These are phyloP conservation scores for Girardinus metallicus DNA, from an alignment of 2,797 vertebrate genomes.

Conservation along the genomic window DNA sequence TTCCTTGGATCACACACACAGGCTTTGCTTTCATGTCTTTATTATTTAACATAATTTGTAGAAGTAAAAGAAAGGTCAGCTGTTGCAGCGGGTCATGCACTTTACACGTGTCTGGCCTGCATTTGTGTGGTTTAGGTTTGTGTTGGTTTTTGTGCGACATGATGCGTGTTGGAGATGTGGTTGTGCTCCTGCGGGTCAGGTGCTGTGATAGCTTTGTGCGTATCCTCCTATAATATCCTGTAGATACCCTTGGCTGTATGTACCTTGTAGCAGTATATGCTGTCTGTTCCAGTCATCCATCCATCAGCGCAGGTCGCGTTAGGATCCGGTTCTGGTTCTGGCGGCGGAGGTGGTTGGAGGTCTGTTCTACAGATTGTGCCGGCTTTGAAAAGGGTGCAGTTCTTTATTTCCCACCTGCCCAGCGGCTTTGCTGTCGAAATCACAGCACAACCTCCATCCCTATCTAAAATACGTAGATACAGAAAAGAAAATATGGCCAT, in stretches of 20 bases:
- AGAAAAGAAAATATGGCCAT: neutral
- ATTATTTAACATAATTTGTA: too few relatives aligned
- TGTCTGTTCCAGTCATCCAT: constrained; percentile 80
- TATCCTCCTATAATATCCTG: too few relatives aligned
- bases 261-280: constrained; percentile 92
- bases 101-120: too few relatives aligned
- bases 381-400: constrained; percentile 88
- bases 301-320: constrained; percentile 84
- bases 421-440: constrained; percentile 83
- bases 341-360: constrained; percentile 68
- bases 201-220: too few relatives aligned
- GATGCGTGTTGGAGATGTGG: too few relatives aligned
- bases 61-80: too few relatives aligned
- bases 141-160: too few relatives aligned
- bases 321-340: constrained; percentile 75
- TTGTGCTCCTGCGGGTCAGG: too few relatives aligned
- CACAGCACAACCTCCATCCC: constrained; percentile 85
- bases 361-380: constrained; percentile 89
- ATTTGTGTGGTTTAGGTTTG: too few relatives aligned
- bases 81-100: too few relatives aligned
- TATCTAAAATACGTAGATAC: constrained; percentile 66
- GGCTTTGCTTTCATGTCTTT: too few relatives aligned
- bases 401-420: constrained; percentile 90
- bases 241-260: neutral
- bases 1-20: too few relatives aligned